Base-by-base conservation (phyloP, 1,140 invertebrate genomes). In the Ips typographus region DNA sequence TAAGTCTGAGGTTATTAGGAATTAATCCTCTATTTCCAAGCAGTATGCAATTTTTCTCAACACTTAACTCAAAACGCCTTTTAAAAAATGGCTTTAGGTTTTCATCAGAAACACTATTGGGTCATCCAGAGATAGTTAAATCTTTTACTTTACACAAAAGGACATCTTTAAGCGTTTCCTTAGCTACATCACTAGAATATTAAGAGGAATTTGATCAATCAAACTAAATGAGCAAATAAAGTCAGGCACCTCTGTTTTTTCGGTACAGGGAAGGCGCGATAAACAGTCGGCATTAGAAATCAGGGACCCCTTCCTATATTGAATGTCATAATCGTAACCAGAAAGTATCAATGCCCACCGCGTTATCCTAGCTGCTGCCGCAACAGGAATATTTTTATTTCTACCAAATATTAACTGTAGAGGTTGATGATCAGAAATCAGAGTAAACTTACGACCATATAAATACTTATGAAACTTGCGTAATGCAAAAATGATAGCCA, bases 271-370 rank as follows among this genome's bases (percentile, higher is more conserved):
- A 38, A 79, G 47, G 68, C 77, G 73, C 1, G 75, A 78, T 38
- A 79, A 62, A 36, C 64, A 75, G 62, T 80, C 77, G 4, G 76
- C 75, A 6, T 67, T 74, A 4, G 60, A 72, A 63, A 51, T 39
- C 60, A 4, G 4, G 5, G 51, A 58, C 39, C 39, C 51, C 55
- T 68, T 69, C 58, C 63, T 73, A 49, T 77, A 81, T 70, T 80
- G 70, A 3, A 82, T 73, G 7, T 74, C 51, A 67, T 77, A 82
- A 69, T 68, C 78, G 78, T 56, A 82, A 67, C 5, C 82, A 55
- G 39, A 64, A 72, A 3, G 78, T 73, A 7, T n/a, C n/a, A n/a
- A n/a, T n/a, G n/a, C n/a, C n/a, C n/a, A n/a, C n/a, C n/a, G n/a
- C n/a, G n/a, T n/a, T n/a, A n/a, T n/a, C n/a, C n/a, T n/a, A n/a